Percentiles rank a stretch among this genome's conserved stretches.
Conservation (phyloP, 2,797 vertebrate species). For the Geotrypetes seraphini region DNA sequence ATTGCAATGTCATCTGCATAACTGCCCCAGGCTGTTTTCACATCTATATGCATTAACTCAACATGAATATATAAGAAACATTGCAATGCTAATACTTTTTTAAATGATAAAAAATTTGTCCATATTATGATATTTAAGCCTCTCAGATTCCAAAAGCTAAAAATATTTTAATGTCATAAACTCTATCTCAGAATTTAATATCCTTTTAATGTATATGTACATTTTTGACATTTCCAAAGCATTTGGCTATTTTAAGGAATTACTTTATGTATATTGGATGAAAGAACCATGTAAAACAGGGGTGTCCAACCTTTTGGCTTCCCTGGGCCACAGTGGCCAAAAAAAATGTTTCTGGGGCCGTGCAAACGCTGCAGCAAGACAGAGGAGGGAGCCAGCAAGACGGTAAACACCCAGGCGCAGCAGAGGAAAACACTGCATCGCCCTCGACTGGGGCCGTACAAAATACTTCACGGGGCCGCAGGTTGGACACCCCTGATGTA, state of each 20-base stretch:
- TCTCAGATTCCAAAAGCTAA: constrained; percentile 27
- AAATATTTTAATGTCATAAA: constrained; percentile 28
- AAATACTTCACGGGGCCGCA: too few species aligned
- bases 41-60: constrained; percentile 45
- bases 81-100: constrained; percentile 29
- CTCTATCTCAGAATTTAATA: constrained; percentile 30
- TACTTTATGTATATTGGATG: neutral
- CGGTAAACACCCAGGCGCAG: too few species aligned
- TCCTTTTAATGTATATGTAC: constrained; percentile 38
- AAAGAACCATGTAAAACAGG: too few species aligned
- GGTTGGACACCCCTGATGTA: too few species aligned
- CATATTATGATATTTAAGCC: constrained; percentile 20
- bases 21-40: constrained; percentile 43
- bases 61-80: constrained; percentile 39
- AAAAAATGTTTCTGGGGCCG: too few species aligned
- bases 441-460: too few species aligned
- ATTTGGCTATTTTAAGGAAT: constrained; percentile 14
- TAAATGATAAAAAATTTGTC: constrained; percentile 30
- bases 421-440: too few species aligned
- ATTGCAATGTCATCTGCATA: constrained; percentile 43
- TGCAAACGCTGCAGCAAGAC: too few species aligned
- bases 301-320: too few species aligned
- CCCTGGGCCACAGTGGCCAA: too few species aligned
- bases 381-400: too few species aligned
- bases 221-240: constrained; percentile 24